Base-by-base conservation (phyloP, 2,888 invertebrate species). In the Netelia fuscicornis region DNA sequence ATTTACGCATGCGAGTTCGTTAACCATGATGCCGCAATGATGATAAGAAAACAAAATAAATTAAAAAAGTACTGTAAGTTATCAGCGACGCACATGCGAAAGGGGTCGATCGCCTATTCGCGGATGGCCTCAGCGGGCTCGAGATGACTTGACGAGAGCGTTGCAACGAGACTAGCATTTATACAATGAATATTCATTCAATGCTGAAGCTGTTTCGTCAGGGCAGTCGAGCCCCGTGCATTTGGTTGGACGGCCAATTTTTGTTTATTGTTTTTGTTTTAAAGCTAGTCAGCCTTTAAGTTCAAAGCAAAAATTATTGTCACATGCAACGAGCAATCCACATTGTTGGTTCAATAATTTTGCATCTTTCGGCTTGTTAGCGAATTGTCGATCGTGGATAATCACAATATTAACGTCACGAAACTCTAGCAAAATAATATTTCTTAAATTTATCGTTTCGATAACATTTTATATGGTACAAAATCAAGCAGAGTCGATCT, bases 1-100 rank as follows among this genome's bases (percentile, higher is more conserved):
- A 54, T 77, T 77, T 54, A 77, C 65, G 67, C 77, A 54, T 74
- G 65, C 60, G 75, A 79, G 85, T 81, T 85, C 85, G 65, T 82
- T 74, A 81, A 84, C 84, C 81, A 56, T 75, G 23, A 10, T 54
- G 20, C 13, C 74, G 30, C 20, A 30, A 8, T 54, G 64, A 64
- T 79, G 58, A 58, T 20, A 58, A 58, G 17, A 17, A 20, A 58
- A 20, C 17, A 17, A 20, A 56, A n/a, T 23, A 58, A 23, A 58
- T 23, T 20, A 2, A n/a, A 58, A 58, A 23, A 58, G 23, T 20
- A 9, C 5, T 58, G 3, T 20, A 58, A n/a, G 20, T 10, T 68
- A 10, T 17, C 20, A 64, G n/a, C n/a, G 64, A 52, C 54, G 52
- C 2, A 62, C 52, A 37, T 48, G 48, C 48, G 48, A 48, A 48